Percentiles rank a stretch among this genome's conserved stretches.
These are phyloP conservation scores for Athalia rosae DNA, from an alignment of 2,888 invertebrate species.

Conservation along the genomic window DNA sequence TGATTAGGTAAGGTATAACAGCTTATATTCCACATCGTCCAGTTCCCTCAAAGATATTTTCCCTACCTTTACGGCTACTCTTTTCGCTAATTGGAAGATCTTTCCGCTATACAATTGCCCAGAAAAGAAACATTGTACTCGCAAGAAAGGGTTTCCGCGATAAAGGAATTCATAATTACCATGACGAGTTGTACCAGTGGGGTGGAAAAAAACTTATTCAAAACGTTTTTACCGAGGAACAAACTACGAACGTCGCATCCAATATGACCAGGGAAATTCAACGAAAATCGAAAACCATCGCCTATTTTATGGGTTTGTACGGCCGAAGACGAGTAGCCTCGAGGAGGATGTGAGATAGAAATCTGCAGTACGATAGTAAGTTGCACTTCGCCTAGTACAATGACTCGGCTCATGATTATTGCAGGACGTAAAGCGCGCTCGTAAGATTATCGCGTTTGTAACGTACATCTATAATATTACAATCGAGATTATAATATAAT, in stretches of 20 bases:
- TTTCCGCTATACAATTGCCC: conserved; percentile 8
- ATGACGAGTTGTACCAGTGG: too few species aligned
- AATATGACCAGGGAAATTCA: too few species aligned
- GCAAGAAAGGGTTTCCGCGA: too few species aligned
- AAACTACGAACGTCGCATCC: too few species aligned
- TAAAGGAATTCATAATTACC: too few species aligned
- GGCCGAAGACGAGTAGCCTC: too few species aligned
- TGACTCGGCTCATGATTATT: conserved; percentile 34
- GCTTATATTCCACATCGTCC: neutral
- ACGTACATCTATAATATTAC: neutral
- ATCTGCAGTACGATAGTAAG: neutral
- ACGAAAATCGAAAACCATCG: neutral
- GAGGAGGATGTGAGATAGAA: conserved; percentile 27
- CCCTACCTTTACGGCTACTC: neutral
- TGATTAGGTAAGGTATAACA: conserved; percentile 6
- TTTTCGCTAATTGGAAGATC: conserved; percentile 12
- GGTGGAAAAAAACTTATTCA: too few species aligned
- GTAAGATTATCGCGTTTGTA: neutral
- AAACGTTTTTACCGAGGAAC: too few species aligned
- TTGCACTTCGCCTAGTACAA: neutral
- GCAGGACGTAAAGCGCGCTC: conserved; percentile 34
- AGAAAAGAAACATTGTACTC: neutral
- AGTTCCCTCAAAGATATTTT: neutral
- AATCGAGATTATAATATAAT: too few species aligned
- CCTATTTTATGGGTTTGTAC: too few species aligned